Percentiles rank a stretch among this genome's conserved stretches.
Evolutionary conservation across 2,113 vertebrate species (phyloP).

Genomic region (Hippocampus guttulatus): DNA sequence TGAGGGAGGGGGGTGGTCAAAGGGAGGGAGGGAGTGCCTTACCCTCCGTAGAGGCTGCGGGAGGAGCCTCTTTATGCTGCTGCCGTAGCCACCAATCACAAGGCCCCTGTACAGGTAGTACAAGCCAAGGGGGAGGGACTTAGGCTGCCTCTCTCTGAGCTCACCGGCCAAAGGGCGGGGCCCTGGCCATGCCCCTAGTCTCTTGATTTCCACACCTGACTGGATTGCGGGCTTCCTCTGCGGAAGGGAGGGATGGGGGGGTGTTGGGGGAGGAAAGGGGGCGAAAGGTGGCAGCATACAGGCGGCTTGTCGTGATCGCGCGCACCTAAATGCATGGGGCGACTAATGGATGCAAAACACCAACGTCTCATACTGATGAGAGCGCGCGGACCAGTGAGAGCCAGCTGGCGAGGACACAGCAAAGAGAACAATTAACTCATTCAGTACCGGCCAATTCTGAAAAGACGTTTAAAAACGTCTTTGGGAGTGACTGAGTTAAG

Average conservation of each 20-base stretch:
- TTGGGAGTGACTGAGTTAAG: too few species aligned
- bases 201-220: slow-evolving; percentile 71
- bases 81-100: slow-evolving; percentile 74
- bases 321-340: slow-evolving; percentile 2
- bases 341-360: neutral
- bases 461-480: too few species aligned
- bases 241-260: slow-evolving; percentile 60
- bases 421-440: neutral
- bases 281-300: slow-evolving; percentile 65
- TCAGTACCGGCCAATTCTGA: too few species aligned
- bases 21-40: slow-evolving; percentile 67
- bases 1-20: slow-evolving; percentile 47
- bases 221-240: slow-evolving; percentile 75
- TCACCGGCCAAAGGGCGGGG: slow-evolving; percentile 64
- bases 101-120: slow-evolving; percentile 79
- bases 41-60: slow-evolving; percentile 75
- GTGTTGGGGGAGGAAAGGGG: slow-evolving; percentile 31
- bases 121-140: slow-evolving; percentile 74
- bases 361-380: neutral
- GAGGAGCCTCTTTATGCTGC: slow-evolving; percentile 74
- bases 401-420: neutral
- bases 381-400: slow-evolving; percentile 2
- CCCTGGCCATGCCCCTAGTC: slow-evolving; percentile 64
- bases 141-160: slow-evolving; percentile 71
- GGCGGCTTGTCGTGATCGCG: slow-evolving; percentile 22